Evolutionary conservation across 2,888 invertebrate genomes (phyloP).

Genomic region (Leptinotarsa haldemani): DNA sequence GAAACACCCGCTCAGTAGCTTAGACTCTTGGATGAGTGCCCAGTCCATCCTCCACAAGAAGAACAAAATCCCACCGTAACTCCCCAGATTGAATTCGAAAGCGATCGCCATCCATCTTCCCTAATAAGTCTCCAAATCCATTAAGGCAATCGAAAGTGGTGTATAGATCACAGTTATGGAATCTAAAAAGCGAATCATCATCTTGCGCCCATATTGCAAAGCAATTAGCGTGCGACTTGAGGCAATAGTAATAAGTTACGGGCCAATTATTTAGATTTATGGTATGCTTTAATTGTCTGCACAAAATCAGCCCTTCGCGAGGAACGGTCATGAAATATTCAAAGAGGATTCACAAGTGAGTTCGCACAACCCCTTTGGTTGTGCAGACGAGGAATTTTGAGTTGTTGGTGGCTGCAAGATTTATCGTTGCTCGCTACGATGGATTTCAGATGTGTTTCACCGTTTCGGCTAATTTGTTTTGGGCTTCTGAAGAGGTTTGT

Average conservation of each 20-base stretch:
- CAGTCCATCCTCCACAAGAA: no score
- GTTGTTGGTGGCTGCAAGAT: neutral
- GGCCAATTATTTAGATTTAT: slow-evolving; percentile 62
- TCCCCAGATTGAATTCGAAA: slow-evolving; percentile 40
- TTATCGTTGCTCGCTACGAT: neutral
- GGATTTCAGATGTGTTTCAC: neutral
- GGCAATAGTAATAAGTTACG: slow-evolving; percentile 57
- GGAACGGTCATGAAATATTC: slow-evolving; percentile 59
- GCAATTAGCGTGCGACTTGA: slow-evolving; percentile 52
- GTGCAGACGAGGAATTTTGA: slow-evolving; percentile 12
- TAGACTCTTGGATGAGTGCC: no score
- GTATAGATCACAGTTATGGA: slow-evolving; percentile 46
- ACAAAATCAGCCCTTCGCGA: slow-evolving; percentile 54
- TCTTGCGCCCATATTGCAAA: slow-evolving; percentile 50
- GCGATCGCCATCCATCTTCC: slow-evolving; percentile 36
- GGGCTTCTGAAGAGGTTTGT: neutral
- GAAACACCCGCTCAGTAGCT: no score
- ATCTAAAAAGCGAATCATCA: slow-evolving; percentile 38
- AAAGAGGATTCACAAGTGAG: slow-evolving; percentile 53
- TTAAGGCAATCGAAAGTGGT: slow-evolving; percentile 48
- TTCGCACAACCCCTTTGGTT: slow-evolving; percentile 42
- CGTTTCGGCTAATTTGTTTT: slow-evolving; percentile 6
- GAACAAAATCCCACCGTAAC: slow-evolving; percentile 23
- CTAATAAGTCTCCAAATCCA: slow-evolving; percentile 44
- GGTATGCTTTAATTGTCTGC: slow-evolving; percentile 60